phyloP scores from a whole-genome alignment of 2,888 invertebrate genomes.

The Prosopocoilus inquinatus region DNA sequence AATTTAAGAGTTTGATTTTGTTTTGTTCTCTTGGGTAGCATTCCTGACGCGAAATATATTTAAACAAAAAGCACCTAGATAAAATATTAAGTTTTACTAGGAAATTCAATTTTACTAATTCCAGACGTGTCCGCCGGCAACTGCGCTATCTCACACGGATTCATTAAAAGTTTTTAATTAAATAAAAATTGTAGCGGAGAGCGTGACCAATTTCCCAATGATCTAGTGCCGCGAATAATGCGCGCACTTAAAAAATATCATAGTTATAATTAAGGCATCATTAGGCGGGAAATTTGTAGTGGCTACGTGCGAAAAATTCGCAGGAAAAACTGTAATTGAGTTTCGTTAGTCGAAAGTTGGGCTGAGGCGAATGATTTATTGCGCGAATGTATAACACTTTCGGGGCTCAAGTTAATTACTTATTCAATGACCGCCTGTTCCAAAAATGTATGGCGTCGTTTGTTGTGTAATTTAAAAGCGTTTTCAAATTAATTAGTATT shows the following conservation, averaged over 20 bases:
- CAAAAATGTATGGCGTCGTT: too few relatives aligned
- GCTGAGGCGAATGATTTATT: too few relatives aligned
- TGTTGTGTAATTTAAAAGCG: too few relatives aligned
- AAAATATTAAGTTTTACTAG: not conserved
- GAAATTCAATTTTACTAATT: conserved; percentile 31
- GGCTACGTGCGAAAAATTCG: not conserved
- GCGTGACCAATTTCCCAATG: conserved; percentile 17
- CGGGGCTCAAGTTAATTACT: too few relatives aligned
- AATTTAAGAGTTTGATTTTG: too few relatives aligned
- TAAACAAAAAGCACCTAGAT: too few relatives aligned
- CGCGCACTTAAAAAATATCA: not conserved
- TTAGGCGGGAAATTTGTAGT: not conserved
- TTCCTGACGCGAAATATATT: too few relatives aligned
- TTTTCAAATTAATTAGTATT: too few relatives aligned
- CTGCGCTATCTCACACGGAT: conserved; percentile 36
- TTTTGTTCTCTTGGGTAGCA: too few relatives aligned
- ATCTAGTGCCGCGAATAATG: not conserved
- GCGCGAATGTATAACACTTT: too few relatives aligned
- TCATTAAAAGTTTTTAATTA: conserved; percentile 44
- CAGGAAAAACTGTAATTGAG: conserved; percentile 1
- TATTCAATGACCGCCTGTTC: too few relatives aligned
- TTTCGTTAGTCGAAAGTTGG: not conserved
- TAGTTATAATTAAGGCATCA: not conserved
- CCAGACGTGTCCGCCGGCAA: conserved; percentile 29
- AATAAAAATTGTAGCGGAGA: conserved; percentile 35